Conservation (phyloP, 2,888 invertebrate species). For the Scelioninae gen. 2 region DNA sequence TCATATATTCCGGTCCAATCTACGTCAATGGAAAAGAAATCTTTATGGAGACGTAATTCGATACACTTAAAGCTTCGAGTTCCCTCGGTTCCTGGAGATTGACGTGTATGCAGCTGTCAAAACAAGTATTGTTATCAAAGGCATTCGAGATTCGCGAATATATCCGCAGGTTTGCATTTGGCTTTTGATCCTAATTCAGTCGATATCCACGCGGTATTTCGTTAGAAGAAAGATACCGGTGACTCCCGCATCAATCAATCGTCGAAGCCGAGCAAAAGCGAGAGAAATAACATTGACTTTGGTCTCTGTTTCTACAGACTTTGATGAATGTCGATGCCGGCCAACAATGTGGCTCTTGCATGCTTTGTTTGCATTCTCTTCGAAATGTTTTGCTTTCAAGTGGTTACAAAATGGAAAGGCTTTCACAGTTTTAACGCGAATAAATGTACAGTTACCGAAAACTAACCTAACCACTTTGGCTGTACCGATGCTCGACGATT, state of each 20-base stretch:
- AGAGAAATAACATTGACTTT: conserved; percentile 60
- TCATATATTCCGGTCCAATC: conserved; percentile 2
- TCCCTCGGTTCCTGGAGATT: conserved; percentile 15
- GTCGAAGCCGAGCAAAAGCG: conserved; percentile 48
- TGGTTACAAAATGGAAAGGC: conserved; percentile 47
- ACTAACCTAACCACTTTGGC: conserved; percentile 37
- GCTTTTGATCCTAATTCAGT: conserved; percentile 56
- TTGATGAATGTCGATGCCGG: conserved; percentile 58
- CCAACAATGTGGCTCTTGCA: conserved; percentile 53
- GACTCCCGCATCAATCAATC: conserved; percentile 58
- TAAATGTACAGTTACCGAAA: conserved; percentile 42
- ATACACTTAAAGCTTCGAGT: conserved; percentile 20
- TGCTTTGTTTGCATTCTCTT: conserved; percentile 57
- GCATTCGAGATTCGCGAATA: conserved; percentile 36
- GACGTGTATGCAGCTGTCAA: conserved; percentile 39
- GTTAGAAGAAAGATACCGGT: conserved; percentile 54
- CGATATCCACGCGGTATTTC: conserved; percentile 47
- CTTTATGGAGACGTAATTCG: conserved; percentile 29
- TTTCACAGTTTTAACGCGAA: conserved; percentile 49
- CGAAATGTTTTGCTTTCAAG: conserved; percentile 56
- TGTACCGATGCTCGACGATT: conserved; percentile 22
- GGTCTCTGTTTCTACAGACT: conserved; percentile 56
- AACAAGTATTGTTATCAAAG: conserved; percentile 49
- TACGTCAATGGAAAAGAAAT: conserved; percentile 2
- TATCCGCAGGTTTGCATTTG: conserved; percentile 40